A percentile compares a stretch with the other conserved stretches of the same genome.
These are phyloP conservation scores for Oceanodroma leucorhoa DNA, from an alignment of 2,797 vertebrate species.

Conservation along the genomic window DNA sequence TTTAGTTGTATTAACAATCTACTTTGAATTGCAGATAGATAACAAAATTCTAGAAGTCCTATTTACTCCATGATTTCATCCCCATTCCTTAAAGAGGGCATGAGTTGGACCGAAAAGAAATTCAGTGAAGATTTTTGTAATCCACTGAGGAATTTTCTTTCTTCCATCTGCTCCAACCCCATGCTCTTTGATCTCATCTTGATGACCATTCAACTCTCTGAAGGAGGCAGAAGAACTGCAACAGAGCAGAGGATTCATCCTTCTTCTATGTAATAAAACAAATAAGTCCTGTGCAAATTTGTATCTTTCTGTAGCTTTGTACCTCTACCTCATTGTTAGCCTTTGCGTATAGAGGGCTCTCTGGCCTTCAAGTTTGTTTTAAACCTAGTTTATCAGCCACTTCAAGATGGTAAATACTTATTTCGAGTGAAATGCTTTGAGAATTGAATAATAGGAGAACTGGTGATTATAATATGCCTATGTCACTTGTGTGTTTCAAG, in stretches of 20 bases:
- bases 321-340: neutral
- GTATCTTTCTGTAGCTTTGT: neutral
- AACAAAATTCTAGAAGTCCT: neutral
- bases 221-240: neutral
- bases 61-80: neutral
- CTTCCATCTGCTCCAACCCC: neutral
- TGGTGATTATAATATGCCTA: neutral
- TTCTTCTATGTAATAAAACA: neutral
- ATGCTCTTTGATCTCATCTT: neutral
- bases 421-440: neutral
- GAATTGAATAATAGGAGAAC: neutral
- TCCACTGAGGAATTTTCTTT: neutral
- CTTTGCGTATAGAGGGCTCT: neutral
- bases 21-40: neutral
- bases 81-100: neutral
- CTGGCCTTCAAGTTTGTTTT: neutral
- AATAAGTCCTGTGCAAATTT: neutral
- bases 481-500: conserved; percentile 15
- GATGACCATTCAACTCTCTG: neutral
- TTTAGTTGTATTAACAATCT: neutral
- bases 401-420: conserved; percentile 15
- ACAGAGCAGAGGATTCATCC: neutral
- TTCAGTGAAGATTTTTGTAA: neutral
- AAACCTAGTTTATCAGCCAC: conserved; percentile 12
- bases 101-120: neutral